These are phyloP conservation scores for Anableps anableps DNA, from an alignment of 2,797 vertebrate genomes.

Conservation along the genomic window DNA sequence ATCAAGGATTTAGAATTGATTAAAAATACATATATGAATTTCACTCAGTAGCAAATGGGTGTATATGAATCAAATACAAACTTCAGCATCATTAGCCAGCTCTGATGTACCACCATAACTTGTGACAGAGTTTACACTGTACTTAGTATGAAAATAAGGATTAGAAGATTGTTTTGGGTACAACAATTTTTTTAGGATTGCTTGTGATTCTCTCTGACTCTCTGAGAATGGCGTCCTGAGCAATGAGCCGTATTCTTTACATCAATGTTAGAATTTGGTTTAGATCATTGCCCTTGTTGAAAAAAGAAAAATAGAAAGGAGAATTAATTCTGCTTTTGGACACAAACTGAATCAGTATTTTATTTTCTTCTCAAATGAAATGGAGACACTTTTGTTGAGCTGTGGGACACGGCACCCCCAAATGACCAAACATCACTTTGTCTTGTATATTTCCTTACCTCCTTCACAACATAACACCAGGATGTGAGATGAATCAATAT, in stretches of 20 bases:
- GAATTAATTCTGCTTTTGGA: background rate
- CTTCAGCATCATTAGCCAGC: background rate
- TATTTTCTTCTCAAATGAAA: conserved; percentile 36
- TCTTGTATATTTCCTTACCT: conserved; percentile 56
- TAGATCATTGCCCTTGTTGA: background rate
- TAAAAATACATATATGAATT: background rate
- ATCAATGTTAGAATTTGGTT: background rate
- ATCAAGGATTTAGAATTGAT: background rate
- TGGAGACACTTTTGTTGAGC: conserved; percentile 21
- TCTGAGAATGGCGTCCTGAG: background rate
- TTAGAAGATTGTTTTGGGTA: background rate
- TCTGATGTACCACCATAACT: background rate
- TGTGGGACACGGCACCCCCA: conserved; percentile 51
- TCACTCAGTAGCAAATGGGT: background rate
- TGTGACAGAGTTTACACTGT: background rate
- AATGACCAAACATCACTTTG: conserved; percentile 45
- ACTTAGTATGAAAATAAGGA: background rate
- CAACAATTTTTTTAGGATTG: background rate
- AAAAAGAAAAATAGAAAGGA: background rate
- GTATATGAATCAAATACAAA: background rate
- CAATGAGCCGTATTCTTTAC: no score
- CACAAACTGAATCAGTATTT: background rate
- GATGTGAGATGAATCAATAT: conserved; percentile 76
- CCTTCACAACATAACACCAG: conserved; percentile 42
- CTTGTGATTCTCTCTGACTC: background rate